Conservation (phyloP, 2,113 vertebrate genomes). For the Pterocles burchelli region DNA sequence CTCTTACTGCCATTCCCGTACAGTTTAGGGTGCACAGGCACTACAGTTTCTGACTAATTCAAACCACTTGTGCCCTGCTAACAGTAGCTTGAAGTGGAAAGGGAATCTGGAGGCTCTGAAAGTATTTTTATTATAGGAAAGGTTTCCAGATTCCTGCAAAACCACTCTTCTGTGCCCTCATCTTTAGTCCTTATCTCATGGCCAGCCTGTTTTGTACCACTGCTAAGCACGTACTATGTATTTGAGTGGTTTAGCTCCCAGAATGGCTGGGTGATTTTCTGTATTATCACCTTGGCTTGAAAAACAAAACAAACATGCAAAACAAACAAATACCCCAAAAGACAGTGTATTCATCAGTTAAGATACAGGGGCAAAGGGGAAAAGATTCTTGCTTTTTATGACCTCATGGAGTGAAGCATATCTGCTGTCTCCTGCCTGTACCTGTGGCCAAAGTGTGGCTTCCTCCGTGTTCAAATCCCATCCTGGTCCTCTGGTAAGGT, state of each 20-base stretch:
- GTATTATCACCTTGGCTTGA: not conserved
- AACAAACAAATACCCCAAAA: not conserved
- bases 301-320: not conserved
- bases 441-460: not conserved
- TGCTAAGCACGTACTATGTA: fast-evolving
- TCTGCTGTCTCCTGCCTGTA: not conserved
- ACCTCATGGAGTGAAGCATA: fast-evolving
- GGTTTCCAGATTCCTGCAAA: not conserved
- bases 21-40: not conserved
- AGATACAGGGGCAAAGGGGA: not conserved
- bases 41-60: not conserved
- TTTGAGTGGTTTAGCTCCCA: not conserved
- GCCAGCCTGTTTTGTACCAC: not conserved
- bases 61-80: not conserved
- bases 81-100: not conserved
- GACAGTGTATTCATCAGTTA: not conserved
- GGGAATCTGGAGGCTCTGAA: not conserved
- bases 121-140: not conserved
- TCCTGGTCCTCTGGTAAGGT: not conserved
- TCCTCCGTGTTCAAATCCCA: not conserved
- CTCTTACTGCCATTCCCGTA: not conserved
- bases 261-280: not conserved
- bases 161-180: not conserved
- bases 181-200: not conserved
- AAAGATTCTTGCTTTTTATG: not conserved